Conservation (phyloP, 2,797 vertebrate species). For the Anabacerthia variegaticeps region DNA sequence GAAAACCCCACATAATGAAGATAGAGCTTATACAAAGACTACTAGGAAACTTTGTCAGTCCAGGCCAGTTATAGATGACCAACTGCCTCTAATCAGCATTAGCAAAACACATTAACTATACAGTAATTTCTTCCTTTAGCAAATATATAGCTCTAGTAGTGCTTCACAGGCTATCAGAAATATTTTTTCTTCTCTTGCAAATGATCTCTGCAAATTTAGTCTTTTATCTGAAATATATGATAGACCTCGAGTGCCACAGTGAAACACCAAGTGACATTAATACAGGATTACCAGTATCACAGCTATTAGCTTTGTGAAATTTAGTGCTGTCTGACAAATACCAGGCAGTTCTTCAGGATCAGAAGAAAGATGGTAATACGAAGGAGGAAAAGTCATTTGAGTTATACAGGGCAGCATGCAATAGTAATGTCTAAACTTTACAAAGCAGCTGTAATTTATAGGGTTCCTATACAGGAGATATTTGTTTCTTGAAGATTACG, state of each 20-base stretch:
- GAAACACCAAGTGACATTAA: not conserved
- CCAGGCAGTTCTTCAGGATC: not conserved
- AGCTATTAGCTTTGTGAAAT: constrained; percentile 7
- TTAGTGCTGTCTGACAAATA: not conserved
- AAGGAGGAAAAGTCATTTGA: constrained; percentile 1
- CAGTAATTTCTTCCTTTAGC: not conserved
- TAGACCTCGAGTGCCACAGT: not conserved
- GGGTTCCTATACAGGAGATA: not conserved
- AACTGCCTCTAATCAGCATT: not conserved
- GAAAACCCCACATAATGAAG: not conserved
- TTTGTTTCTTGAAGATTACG: not conserved
- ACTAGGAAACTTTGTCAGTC: not conserved
- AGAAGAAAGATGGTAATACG: constrained; percentile 21
- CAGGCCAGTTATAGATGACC: not conserved
- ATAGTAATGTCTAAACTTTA: constrained; percentile 6
- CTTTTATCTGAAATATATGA: not conserved
- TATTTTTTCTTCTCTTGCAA: not conserved
- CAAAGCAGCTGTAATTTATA: not conserved
- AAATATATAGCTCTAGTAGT: not conserved
- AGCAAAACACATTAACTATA: not conserved
- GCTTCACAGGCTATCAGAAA: not conserved
- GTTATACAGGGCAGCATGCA: not conserved
- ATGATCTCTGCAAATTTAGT: not conserved
- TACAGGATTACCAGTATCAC: not conserved
- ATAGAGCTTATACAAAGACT: not conserved